Evolutionary conservation across 2,113 vertebrate species (phyloP).

Genomic region (Erythrolamprus reginae): DNA sequence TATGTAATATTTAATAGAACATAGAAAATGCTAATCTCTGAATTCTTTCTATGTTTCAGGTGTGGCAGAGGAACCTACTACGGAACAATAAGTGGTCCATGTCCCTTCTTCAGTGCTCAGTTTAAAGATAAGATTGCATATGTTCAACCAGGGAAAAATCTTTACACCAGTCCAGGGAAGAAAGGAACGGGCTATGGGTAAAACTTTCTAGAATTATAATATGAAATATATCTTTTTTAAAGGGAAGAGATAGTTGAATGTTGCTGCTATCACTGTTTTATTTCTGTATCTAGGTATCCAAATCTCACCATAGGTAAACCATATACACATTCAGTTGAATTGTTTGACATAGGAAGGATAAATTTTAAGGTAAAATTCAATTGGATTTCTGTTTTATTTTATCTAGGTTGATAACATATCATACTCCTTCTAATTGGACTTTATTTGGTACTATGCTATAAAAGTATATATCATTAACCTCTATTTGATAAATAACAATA

Average conservation of each 20-base stretch:
- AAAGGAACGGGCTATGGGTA: conserved; percentile 86
- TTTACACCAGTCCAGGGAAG: conserved; percentile 81
- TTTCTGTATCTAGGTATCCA: conserved; percentile 70
- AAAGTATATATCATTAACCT: background rate
- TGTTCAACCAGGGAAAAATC: conserved; percentile 74
- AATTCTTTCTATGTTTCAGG: conserved; percentile 55
- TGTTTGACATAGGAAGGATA: conserved; percentile 66
- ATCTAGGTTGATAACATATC: background rate
- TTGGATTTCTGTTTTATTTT: conserved; percentile 10
- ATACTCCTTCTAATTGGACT: background rate
- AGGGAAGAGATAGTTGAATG: background rate
- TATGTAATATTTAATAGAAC: background rate
- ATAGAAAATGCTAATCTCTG: background rate
- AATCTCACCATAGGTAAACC: conserved; percentile 78
- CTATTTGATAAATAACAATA: background rate
- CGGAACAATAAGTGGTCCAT: conserved; percentile 77
- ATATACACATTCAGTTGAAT: conserved; percentile 68
- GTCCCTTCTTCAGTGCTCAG: conserved; percentile 72
- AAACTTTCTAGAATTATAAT: conserved; percentile 22
- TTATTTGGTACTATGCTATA: background rate
- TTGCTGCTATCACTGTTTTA: conserved; percentile 14
- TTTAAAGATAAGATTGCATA: conserved; percentile 58
- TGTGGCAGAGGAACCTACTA: conserved; percentile 80
- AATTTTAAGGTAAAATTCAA: conserved; percentile 70
- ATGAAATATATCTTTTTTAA: background rate